Evolutionary conservation across 2,797 vertebrate genomes (phyloP), one percentile per base, ranked within the genome.

Genomic region (Takifugu ocellatus): DNA sequence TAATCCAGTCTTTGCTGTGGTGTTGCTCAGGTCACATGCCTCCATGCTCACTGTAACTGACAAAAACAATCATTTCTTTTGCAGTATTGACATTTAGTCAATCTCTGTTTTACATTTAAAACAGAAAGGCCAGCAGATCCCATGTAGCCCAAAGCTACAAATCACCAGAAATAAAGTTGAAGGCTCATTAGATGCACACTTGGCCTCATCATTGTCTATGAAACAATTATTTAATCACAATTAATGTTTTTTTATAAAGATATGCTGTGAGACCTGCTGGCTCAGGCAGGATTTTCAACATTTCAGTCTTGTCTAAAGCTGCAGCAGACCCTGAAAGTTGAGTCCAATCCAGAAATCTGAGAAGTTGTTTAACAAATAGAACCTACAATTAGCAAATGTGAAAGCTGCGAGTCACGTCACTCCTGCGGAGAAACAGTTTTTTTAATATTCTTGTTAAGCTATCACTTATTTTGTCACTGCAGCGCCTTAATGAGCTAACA

Each of bases 251-350:
- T 14, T 39, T 39, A 29, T 5, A 2, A 29, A 29, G 27, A 4
- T 39, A 39, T 39, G 36, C 36, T 39, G 36, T 12, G 2, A 14
- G 14, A 46, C 51, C 54, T 53, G 45, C 51, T 33, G 54, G 53
- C 46, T 70, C 56, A 53, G 26, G 9, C 33, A 33, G 33, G 8
- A 33, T 2, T 10, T 10, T 66, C 60, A 42, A 53, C 44, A 56
- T 59, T 53, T 58, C 49, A 66, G 49, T 66, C 25, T 48, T 48
- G 29, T 33, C 51, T 63, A 54, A 60, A 66, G 29, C 16, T 46
- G 55, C 27, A 47, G 52, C 21, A 11, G 33, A 33, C 33, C 8
- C 33, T 33, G 33, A 33, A 29, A 29, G 27, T 33, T 9, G 39
- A 44, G 49, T 54, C 50, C 26, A 51, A 57, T 33, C 61, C 46